Percentiles rank a stretch among this genome's conserved stretches.
Evolutionary conservation across 2,888 invertebrate species (phyloP).

Genomic region (Aquatica leii): DNA sequence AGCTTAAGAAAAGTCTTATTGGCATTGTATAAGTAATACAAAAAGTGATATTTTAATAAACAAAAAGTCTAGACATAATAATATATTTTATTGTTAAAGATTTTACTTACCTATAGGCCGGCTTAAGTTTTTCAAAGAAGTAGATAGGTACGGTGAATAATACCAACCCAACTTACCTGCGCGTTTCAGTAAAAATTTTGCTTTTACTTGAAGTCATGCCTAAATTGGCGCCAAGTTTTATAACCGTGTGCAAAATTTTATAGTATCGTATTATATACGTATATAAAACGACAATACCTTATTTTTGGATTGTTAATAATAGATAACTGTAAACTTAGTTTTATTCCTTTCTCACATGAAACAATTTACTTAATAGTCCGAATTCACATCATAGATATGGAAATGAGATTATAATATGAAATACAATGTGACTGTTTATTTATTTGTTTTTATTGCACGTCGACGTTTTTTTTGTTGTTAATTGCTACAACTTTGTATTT

Average conservation of each 20-base stretch:
- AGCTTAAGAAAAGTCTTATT: too few relatives aligned
- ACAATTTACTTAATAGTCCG: slow-evolving; percentile 20
- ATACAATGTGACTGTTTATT: slow-evolving; percentile 1
- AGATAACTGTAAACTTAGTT: slow-evolving; percentile 15
- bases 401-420: slow-evolving; percentile 6
- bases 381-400: slow-evolving; percentile 13
- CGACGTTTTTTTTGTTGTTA: not conserved
- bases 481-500: not conserved
- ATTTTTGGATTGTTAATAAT: slow-evolving; percentile 9
- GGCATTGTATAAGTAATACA: too few relatives aligned
- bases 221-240: slow-evolving; percentile 6
- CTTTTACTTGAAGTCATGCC: too few relatives aligned
- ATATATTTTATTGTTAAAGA: too few relatives aligned
- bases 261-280: not conserved
- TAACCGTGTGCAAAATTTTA: not conserved
- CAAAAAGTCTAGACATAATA: too few relatives aligned
- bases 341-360: slow-evolving; percentile 26
- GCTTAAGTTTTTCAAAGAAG: too few relatives aligned
- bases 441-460: not conserved
- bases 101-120: too few relatives aligned
- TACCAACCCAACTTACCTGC: not conserved
- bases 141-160: too few relatives aligned
- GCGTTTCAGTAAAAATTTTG: not conserved
- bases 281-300: not conserved
- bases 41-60: too few relatives aligned